Percentiles rank a stretch among this genome's conserved stretches.
These are phyloP conservation scores for Aleiodes testaceus DNA, from an alignment of 2,888 invertebrate species.

Conservation along the genomic window DNA sequence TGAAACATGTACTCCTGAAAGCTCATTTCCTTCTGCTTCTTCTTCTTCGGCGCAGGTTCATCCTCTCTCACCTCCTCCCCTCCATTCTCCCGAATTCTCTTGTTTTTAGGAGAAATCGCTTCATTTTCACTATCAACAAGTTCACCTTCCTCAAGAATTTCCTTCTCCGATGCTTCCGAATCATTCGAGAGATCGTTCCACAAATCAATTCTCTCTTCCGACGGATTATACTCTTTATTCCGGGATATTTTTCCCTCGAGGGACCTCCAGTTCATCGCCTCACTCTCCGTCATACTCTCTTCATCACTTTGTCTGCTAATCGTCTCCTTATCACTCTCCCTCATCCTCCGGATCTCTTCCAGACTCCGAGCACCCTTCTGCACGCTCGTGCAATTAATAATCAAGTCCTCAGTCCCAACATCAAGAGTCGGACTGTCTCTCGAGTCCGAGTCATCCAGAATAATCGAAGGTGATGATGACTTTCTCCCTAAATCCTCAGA, in stretches of 20 bases:
- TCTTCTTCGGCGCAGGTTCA: background rate
- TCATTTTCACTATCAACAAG: too few relatives aligned
- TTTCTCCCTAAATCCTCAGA: too few relatives aligned
- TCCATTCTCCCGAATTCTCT: background rate
- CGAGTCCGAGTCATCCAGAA: constrained; percentile 16
- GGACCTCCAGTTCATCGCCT: constrained; percentile 48
- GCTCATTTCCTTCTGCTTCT: constrained; percentile 36
- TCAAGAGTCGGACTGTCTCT: constrained; percentile 11
- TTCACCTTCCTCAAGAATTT: background rate
- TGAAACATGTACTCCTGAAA: constrained; percentile 57
- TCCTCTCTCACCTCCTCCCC: background rate
- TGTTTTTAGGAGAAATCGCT: background rate
- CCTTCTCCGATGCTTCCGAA: background rate
- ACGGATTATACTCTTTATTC: background rate
- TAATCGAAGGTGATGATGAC: background rate
- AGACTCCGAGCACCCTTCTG: constrained; percentile 55
- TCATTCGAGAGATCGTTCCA: constrained; percentile 38
- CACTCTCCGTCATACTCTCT: constrained; percentile 50
- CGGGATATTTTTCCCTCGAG: constrained; percentile 36
- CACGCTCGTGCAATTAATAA: constrained; percentile 60
- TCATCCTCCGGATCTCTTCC: constrained; percentile 57
- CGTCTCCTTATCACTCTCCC: constrained; percentile 27
- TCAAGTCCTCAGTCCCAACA: constrained; percentile 35
- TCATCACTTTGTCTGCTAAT: constrained; percentile 35
- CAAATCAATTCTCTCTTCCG: background rate